Evolutionary conservation across 2,888 invertebrate species (phyloP).

Genomic region (Himalopsyche japonica): DNA sequence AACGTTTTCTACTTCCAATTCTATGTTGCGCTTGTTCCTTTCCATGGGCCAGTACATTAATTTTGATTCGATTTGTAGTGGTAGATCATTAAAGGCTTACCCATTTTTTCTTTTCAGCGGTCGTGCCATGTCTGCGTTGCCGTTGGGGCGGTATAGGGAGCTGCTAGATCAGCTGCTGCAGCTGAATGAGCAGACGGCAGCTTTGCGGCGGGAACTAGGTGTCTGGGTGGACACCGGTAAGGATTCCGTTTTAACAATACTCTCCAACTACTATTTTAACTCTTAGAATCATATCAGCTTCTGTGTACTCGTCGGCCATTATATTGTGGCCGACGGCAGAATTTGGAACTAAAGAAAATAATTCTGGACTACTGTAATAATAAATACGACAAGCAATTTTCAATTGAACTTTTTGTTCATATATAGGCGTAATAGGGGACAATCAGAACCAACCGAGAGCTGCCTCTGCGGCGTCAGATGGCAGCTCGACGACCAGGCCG

Average conservation of each 20-base stretch:
- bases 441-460: not conserved
- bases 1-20: too few species aligned
- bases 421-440: not conserved
- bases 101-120: conserved; percentile 17
- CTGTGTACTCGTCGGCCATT: too few species aligned
- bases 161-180: conserved; percentile 37
- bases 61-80: too few species aligned
- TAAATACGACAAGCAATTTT: too few species aligned
- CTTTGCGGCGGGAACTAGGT: conserved; percentile 35
- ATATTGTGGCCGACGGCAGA: too few species aligned
- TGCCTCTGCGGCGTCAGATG: not conserved
- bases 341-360: too few species aligned
- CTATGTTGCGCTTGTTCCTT: too few species aligned
- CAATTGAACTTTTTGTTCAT: not conserved
- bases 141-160: conserved; percentile 40
- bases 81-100: too few species aligned
- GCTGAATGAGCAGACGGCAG: conserved; percentile 39
- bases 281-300: too few species aligned
- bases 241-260: not conserved
- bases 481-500: not conserved
- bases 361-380: too few species aligned
- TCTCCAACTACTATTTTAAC: too few species aligned
- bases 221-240: conserved; percentile 32
- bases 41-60: too few species aligned
- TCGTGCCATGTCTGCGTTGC: conserved; percentile 38